Conservation (phyloP, 2,888 invertebrate species). For the Erpobdella octoculata region DNA sequence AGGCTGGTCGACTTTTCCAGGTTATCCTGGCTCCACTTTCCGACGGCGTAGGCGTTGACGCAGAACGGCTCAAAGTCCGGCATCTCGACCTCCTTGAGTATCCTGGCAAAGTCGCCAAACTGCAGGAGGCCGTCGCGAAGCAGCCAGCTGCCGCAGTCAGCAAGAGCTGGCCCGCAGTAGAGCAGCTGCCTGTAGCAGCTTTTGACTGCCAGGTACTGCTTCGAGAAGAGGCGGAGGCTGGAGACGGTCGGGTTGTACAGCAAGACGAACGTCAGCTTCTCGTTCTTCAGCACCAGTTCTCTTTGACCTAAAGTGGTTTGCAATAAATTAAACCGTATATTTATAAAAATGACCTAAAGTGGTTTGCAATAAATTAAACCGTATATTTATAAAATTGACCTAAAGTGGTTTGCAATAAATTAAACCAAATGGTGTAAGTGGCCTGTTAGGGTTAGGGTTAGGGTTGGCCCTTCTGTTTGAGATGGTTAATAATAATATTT, state of each 20-base stretch:
- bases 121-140: constrained; percentile 8
- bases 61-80: constrained; percentile 25
- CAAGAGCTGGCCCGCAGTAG: constrained; percentile 9
- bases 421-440: no score
- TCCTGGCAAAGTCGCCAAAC: constrained; percentile 2
- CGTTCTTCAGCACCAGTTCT: constrained; percentile 16
- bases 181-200: constrained; percentile 25
- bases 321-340: no score
- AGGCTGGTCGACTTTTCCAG: constrained; percentile 23
- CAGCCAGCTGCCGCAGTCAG: constrained; percentile 24
- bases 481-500: no score
- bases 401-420: no score
- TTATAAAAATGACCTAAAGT: no score
- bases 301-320: constrained; percentile 13
- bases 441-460: no score
- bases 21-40: constrained; percentile 26
- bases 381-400: no score
- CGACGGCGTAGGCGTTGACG: constrained; percentile 14
- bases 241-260: constrained; percentile 23
- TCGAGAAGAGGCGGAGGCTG: not conserved
- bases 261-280: constrained; percentile 16
- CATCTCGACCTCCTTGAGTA: constrained; percentile 27
- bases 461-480: no score
- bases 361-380: no score
- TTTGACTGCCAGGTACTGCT: constrained; percentile 21